Evolutionary conservation across 2,888 invertebrate genomes (phyloP), one percentile per base, ranked within the genome.

Genomic region (Notocelia uddmanniana): DNA sequence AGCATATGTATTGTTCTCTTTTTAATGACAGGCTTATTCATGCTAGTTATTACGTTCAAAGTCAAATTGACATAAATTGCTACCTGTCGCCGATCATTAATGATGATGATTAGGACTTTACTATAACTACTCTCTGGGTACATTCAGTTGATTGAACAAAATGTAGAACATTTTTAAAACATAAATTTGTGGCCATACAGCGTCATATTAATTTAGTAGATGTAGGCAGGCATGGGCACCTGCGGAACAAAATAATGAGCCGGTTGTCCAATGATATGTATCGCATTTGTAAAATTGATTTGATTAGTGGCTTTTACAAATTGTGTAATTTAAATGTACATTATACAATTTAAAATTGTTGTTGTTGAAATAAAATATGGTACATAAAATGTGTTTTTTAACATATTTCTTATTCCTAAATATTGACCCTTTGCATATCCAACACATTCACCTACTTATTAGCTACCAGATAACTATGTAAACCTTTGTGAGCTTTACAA

Each of bases 271-370:
- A 78, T 75, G 23, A 78, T 45, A 70, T 74, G 78, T 78, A 79
- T 76, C 84, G 83, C 85, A 86, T 85, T 85, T 86, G 78, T 83
- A 83, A 84, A 77, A 85, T 84, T 83, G 78, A 82, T 85, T 67
- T 78, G 76, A 81, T 83, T 86, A 81, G 83, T 85, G 79, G 89
- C 92, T 91, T 91, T 89, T 89, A 89, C 85, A 84, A 87, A 88
- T 84, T 86, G 82, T 89, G 85, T 89, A 90, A 90, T 86, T 87
- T 83, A 84, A 89, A 85, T 91, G 89, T 92, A 92, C 87, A 92
- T 92, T 91, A 89, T 91, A 89, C 91, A 89, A 90, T 87, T 86
- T 88, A 85, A 85, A 81, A 86, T 90, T 91, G 91, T 92, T 93
- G 91, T 91, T 92, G 90, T 92, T 91, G 85, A 83, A 91, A 90